Conservation (phyloP, 2,888 invertebrate species). For the Patella caerulea region DNA sequence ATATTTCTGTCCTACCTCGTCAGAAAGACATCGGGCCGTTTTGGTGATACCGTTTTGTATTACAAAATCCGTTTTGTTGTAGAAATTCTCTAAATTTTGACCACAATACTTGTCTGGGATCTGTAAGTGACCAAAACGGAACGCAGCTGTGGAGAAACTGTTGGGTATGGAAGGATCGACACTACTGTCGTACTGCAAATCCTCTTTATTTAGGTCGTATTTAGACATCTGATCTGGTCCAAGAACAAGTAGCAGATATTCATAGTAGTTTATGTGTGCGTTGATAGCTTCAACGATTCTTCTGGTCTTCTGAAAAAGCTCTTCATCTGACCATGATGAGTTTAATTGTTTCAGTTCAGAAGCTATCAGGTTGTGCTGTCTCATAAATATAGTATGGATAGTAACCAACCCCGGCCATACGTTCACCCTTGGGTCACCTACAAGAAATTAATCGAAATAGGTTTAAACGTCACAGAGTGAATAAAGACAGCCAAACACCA, state of each 20-base stretch:
- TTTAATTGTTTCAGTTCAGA: background rate
- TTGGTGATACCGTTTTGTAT: background rate
- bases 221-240: background rate
- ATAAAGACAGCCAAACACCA: background rate
- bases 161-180: background rate
- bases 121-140: background rate
- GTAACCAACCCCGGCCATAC: background rate
- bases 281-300: background rate
- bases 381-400: background rate
- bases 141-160: background rate
- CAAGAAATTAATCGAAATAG: background rate
- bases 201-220: background rate
- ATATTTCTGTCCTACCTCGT: background rate
- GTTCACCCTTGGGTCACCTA: background rate
- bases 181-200: background rate
- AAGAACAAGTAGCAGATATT: background rate
- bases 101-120: background rate
- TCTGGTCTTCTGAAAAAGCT: background rate
- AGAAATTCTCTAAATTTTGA: background rate
- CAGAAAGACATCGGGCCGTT: background rate
- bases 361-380: background rate
- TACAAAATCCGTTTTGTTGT: background rate
- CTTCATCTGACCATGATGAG: background rate
- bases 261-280: background rate
- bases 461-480: background rate